These are phyloP conservation scores for Ageneiosus marmoratus DNA, from an alignment of 2,113 vertebrate species.

Conservation along the genomic window DNA sequence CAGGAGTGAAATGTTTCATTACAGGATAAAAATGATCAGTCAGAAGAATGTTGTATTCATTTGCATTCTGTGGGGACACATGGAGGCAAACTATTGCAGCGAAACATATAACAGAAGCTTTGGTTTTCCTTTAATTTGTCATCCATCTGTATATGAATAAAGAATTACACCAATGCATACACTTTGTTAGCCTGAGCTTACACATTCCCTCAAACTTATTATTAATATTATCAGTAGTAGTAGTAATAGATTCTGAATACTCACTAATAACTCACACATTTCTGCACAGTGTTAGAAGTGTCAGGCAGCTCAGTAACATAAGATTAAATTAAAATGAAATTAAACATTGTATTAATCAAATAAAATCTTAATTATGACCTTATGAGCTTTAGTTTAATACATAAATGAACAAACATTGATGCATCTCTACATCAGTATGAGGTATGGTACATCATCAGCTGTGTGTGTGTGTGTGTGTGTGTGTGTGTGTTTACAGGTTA, in stretches of 20 bases:
- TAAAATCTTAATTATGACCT: background rate
- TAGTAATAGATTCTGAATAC: background rate
- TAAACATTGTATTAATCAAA: background rate
- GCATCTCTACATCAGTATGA: background rate
- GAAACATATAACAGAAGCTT: too few species aligned
- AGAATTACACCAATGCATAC: background rate
- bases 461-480: constrained; percentile 21
- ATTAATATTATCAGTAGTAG: background rate
- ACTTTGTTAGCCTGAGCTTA: background rate
- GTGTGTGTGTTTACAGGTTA: constrained; percentile 31
- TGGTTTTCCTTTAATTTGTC: too few species aligned
- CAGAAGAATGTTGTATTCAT: too few species aligned
- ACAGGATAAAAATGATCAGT: too few species aligned
- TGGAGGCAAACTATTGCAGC: too few species aligned
- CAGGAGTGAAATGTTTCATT: too few species aligned
- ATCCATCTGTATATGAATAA: too few species aligned
- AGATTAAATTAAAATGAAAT: background rate
- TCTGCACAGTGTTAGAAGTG: background rate
- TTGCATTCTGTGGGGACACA: too few species aligned
- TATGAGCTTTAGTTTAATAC: too few species aligned
- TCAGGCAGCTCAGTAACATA: background rate
- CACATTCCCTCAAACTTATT: background rate
- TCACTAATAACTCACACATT: background rate
- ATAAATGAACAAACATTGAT: background rate
- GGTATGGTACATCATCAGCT: background rate